Evolutionary conservation across 2,113 vertebrate genomes (phyloP).

Genomic region (Epinephelus cyanopodus): DNA sequence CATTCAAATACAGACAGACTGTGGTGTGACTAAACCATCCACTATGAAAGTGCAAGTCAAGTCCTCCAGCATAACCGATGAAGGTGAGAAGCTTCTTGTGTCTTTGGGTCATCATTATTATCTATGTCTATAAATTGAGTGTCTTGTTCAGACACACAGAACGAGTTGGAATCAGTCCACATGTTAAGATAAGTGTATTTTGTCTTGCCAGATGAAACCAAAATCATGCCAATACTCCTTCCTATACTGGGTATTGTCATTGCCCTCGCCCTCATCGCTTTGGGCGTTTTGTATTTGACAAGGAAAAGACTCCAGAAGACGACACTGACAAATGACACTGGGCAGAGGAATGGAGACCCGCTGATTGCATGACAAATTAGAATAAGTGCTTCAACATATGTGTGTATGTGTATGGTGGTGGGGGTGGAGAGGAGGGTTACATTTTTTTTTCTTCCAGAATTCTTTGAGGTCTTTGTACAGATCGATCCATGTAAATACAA

Average conservation of each 20-base stretch:
- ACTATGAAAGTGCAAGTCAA: background rate
- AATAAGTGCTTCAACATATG: background rate
- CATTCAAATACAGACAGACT: accelerated
- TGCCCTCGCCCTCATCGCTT: background rate
- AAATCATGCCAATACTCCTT: too few species aligned
- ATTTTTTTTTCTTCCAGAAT: background rate
- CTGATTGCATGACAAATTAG: background rate
- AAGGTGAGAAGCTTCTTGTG: constrained; percentile 8
- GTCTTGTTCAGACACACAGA: background rate
- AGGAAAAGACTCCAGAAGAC: too few species aligned
- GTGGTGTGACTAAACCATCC: accelerated
- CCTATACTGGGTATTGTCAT: background rate
- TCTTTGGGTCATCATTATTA: background rate
- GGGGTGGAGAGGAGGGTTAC: too few species aligned
- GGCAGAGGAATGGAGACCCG: accelerated
- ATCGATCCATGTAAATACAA: background rate
- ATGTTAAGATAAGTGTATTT: background rate
- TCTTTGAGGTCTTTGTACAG: background rate
- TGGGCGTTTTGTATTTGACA: background rate
- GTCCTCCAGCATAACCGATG: too few species aligned
- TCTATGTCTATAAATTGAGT: background rate
- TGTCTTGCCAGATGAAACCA: background rate
- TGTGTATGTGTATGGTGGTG: background rate
- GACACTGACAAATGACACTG: background rate
- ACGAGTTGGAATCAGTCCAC: background rate